These are phyloP conservation scores for Helicoverpa assulta DNA, from an alignment of 2,888 invertebrate genomes.

Conservation along the genomic window DNA sequence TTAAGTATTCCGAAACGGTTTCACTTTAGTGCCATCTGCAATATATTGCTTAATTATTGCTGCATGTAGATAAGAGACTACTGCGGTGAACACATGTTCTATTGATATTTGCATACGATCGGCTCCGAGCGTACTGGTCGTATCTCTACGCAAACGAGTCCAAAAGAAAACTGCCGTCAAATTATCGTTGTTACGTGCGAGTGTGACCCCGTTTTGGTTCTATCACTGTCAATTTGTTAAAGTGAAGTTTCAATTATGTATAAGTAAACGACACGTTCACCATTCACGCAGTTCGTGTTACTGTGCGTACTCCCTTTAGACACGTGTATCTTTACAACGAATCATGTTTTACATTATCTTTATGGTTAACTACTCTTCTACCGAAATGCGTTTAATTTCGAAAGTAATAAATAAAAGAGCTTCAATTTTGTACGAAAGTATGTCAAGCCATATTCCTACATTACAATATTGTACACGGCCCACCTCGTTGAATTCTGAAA, in stretches of 20 bases:
- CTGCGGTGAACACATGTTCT: slow-evolving; percentile 49
- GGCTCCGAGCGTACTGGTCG: slow-evolving; percentile 42
- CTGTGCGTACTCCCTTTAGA: slow-evolving; percentile 25
- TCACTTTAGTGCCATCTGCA: slow-evolving; percentile 57
- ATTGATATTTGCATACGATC: slow-evolving; percentile 59
- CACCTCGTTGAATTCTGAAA: slow-evolving; percentile 17
- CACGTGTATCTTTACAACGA: slow-evolving; percentile 23
- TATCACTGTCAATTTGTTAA: slow-evolving; percentile 74
- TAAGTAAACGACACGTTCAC: slow-evolving; percentile 40
- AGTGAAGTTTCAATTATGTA: slow-evolving; percentile 67
- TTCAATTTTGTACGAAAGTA: slow-evolving; percentile 37
- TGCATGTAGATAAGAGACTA: slow-evolving; percentile 66
- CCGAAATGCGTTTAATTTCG: slow-evolving; percentile 25
- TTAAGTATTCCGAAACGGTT: slow-evolving; percentile 56
- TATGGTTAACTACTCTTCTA: slow-evolving; percentile 24
- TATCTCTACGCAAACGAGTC: slow-evolving; percentile 45
- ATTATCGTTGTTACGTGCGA: slow-evolving; percentile 69
- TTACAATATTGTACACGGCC: slow-evolving; percentile 20
- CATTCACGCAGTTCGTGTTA: slow-evolving; percentile 35
- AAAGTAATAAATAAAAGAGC: slow-evolving; percentile 39
- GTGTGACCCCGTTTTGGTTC: slow-evolving; percentile 68
- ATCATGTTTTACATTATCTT: slow-evolving; percentile 15
- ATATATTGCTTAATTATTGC: slow-evolving; percentile 71
- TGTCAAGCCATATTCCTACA: slow-evolving; percentile 35
- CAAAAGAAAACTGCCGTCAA: slow-evolving; percentile 68